Conservation (phyloP, 2,888 invertebrate species). For the Pyrrhia umbra region DNA sequence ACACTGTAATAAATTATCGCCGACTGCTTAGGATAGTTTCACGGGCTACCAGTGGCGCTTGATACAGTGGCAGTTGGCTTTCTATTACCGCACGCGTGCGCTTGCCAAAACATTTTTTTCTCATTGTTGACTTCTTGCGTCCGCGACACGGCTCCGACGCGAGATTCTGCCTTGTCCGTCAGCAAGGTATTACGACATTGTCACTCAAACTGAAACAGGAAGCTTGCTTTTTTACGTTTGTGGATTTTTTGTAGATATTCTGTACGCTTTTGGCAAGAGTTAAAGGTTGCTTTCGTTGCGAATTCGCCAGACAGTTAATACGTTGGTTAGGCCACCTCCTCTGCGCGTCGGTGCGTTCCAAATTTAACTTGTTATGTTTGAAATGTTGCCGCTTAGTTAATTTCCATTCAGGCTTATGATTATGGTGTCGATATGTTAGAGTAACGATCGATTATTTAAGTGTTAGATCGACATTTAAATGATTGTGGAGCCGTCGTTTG, state of each 20-base stretch:
- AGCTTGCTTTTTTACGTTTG: slow-evolving; percentile 68
- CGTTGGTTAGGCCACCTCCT: slow-evolving; percentile 71
- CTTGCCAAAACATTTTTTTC: slow-evolving; percentile 83
- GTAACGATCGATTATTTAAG: slow-evolving; percentile 43
- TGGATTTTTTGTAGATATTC: slow-evolving; percentile 65
- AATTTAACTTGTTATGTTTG: slow-evolving; percentile 79
- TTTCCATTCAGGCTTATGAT: slow-evolving; percentile 48
- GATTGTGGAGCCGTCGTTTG: slow-evolving; percentile 19
- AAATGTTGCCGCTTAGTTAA: slow-evolving; percentile 57
- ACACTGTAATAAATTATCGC: slow-evolving; percentile 76
- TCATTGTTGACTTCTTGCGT: slow-evolving; percentile 77
- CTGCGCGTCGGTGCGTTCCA: slow-evolving; percentile 76
- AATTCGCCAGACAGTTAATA: slow-evolving; percentile 71
- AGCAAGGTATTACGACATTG: slow-evolving; percentile 69
- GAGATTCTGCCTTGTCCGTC: slow-evolving; percentile 76
- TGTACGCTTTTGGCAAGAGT: slow-evolving; percentile 73
- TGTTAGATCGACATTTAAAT: slow-evolving; percentile 35
- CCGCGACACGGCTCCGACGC: slow-evolving; percentile 69
- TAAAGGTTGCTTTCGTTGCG: slow-evolving; percentile 63
- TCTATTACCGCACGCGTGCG: slow-evolving; percentile 71
- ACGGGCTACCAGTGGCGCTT: slow-evolving; percentile 74
- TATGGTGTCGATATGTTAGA: slow-evolving; percentile 60
- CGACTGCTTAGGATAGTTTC: slow-evolving; percentile 70
- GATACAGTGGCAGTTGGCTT: slow-evolving; percentile 65
- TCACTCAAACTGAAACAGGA: slow-evolving; percentile 76